Evolutionary conservation across 1,140 invertebrate species (phyloP).

Genomic region (Drosophila sturtevanti): DNA sequence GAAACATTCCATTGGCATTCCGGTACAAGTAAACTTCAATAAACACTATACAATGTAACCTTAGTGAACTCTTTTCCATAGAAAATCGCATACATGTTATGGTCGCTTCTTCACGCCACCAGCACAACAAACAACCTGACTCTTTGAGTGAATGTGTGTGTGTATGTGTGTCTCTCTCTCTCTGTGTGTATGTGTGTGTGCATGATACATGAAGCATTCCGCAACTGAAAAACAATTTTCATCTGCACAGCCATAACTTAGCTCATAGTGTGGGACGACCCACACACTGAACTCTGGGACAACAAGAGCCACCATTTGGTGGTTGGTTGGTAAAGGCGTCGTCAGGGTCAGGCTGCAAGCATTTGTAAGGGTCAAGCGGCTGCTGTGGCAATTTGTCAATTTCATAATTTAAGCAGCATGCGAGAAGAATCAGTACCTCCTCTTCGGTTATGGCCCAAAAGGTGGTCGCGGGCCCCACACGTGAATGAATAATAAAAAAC

Average conservation of each 20-base stretch:
- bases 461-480: not conserved
- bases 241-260: conserved; percentile 73
- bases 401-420: conserved; percentile 67
- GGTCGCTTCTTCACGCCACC: conserved; percentile 18
- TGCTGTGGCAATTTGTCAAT: conserved; percentile 76
- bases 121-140: conserved; percentile 44
- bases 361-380: conserved; percentile 58
- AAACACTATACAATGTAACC: conserved; percentile 27
- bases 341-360: conserved; percentile 60
- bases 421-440: conserved; percentile 25
- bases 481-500: not conserved
- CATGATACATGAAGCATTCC: conserved; percentile 13
- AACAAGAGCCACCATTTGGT: conserved; percentile 42
- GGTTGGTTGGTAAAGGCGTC: conserved; percentile 41
- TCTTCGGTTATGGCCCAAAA: too few species aligned
- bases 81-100: conserved; percentile 45
- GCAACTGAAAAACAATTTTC: conserved; percentile 67
- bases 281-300: conserved; percentile 66
- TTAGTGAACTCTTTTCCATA: conserved; percentile 38
- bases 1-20: conserved; percentile 54
- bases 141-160: not conserved
- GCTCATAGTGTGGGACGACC: conserved; percentile 70
- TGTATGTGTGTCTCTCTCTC: not conserved
- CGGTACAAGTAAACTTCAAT: conserved; percentile 20
- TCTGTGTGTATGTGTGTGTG: not conserved